Conservation (phyloP, 2,888 invertebrate genomes). For the Ochropleura leucogaster region DNA sequence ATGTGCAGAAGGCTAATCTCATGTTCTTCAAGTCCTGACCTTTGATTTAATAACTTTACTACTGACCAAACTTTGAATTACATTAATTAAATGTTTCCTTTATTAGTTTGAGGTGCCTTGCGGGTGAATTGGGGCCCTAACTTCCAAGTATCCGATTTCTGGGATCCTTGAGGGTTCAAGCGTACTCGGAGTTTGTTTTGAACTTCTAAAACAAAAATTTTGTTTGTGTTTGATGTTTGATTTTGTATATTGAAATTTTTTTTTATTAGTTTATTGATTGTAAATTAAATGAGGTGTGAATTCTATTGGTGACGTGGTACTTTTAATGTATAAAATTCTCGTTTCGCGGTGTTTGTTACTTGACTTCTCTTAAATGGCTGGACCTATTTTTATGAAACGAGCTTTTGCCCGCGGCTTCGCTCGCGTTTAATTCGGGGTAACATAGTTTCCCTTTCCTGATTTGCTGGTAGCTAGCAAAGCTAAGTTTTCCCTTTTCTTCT, state of each 20-base stretch:
- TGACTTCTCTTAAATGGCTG: too few relatives aligned
- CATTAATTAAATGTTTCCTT: slow-evolving; percentile 73
- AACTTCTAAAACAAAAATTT: slow-evolving; percentile 46
- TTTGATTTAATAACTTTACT: slow-evolving; percentile 78
- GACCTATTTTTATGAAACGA: too few relatives aligned
- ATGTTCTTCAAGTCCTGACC: slow-evolving; percentile 70
- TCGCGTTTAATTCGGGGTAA: too few relatives aligned
- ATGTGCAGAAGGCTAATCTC: slow-evolving; percentile 75
- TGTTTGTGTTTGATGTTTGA: slow-evolving; percentile 39
- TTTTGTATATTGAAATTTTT: slow-evolving; percentile 31
- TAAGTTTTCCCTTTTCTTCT: too few relatives aligned
- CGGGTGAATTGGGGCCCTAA: slow-evolving; percentile 55
- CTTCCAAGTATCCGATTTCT: slow-evolving; percentile 55
- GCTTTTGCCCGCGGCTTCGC: too few relatives aligned
- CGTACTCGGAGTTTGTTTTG: slow-evolving; percentile 44
- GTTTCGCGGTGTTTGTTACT: too few relatives aligned
- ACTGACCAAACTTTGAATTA: slow-evolving; percentile 70
- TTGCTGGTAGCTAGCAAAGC: too few relatives aligned
- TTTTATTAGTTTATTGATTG: slow-evolving; percentile 4
- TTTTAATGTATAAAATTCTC: not conserved
- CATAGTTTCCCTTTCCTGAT: too few relatives aligned
- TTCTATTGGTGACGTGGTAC: not conserved
- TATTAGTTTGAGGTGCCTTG: slow-evolving; percentile 67
- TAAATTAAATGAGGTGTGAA: slow-evolving; percentile 12
- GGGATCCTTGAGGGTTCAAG: slow-evolving; percentile 45